Conservation (phyloP, 64 coral and sea anemone genomes). For the Montipora efflorescens region DNA sequence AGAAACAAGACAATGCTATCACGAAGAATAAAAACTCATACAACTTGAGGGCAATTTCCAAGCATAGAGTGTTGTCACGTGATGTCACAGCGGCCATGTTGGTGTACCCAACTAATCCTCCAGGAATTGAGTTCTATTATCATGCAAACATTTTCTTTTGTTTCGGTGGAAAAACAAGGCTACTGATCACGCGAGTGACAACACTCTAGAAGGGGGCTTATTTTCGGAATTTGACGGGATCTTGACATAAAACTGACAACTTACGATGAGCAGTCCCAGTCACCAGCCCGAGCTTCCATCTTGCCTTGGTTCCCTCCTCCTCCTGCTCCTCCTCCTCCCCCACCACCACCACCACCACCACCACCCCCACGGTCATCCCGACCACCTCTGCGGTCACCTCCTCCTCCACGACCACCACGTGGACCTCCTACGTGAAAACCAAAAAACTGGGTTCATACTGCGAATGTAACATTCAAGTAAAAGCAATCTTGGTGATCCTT, state of each 20-base stretch:
- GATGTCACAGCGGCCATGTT: no score
- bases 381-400: conserved; percentile 29
- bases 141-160: no score
- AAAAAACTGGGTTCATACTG: background rate
- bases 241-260: conserved; percentile 1
- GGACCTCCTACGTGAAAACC: background rate
- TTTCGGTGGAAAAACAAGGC: no score
- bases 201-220: background rate
- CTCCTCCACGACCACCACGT: conserved; percentile 40
- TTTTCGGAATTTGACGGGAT: background rate
- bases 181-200: no score
- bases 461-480: no score
- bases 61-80: no score
- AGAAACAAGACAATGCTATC: no score
- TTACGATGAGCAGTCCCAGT: conserved; percentile 99
- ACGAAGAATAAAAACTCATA: no score
- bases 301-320: conserved; percentile 62
- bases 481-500: no score
- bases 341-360: conserved; percentile 51
- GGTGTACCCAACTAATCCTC: no score
- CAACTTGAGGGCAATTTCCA: no score
- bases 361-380: conserved; percentile 64
- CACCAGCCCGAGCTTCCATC: conserved; percentile 63
- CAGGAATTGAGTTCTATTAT: no score
- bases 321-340: conserved; percentile 66